These are phyloP conservation scores for Melozone crissalis DNA, from an alignment of 2,113 vertebrate genomes.

Conservation along the genomic window DNA sequence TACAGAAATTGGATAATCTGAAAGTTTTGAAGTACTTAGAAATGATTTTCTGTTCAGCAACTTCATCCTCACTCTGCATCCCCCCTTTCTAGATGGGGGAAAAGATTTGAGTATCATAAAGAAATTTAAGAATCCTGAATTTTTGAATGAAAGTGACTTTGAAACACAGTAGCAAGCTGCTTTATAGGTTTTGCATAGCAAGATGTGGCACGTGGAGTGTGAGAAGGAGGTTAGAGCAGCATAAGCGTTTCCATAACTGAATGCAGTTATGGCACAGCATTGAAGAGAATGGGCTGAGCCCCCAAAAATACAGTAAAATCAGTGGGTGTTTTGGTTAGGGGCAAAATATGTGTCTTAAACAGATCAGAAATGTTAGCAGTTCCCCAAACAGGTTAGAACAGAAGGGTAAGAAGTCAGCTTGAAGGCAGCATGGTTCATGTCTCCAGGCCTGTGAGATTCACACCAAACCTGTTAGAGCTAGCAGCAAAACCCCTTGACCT, in stretches of 20 bases:
- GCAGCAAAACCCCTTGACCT: neutral
- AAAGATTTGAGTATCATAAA: neutral
- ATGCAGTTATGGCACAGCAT: neutral
- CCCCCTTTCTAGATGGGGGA: neutral
- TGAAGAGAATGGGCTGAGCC: neutral
- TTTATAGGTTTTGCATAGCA: neutral
- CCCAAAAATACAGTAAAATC: neutral
- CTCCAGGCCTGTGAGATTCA: neutral
- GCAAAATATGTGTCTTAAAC: neutral
- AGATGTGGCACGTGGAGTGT: neutral
- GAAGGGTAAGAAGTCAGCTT: neutral
- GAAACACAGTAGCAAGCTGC: neutral
- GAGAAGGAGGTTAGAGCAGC: neutral
- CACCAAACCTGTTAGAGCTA: neutral
- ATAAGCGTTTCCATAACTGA: rapidly evolving
- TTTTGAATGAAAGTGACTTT: neutral
- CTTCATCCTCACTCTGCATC: neutral
- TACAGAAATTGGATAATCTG: neutral
- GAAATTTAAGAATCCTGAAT: neutral
- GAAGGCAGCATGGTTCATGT: neutral
- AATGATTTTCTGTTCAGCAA: neutral
- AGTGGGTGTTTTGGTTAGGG: neutral
- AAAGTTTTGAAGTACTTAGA: neutral
- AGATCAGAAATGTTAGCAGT: neutral
- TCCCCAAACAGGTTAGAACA: neutral